Evolutionary conservation across 2,797 vertebrate genomes (phyloP), one percentile per base, ranked within the genome.

Genomic region (Argya squamiceps): DNA sequence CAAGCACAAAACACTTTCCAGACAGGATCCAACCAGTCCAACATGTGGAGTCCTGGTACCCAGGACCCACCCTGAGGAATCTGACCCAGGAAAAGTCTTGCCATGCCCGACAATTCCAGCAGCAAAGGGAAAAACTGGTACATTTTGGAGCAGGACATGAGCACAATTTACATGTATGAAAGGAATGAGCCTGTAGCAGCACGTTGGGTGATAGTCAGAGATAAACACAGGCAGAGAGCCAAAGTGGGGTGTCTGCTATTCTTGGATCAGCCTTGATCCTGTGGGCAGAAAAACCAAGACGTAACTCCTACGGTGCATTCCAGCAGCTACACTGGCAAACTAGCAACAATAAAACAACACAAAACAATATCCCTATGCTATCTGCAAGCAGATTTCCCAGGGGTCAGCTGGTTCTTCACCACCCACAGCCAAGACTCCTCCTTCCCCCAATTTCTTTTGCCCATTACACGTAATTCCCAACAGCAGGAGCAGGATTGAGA

Each of bases 101-200:
- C 58, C 58, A 15, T 4, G 15, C 34, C 47, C 0, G 0, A 49
- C 56, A 70, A 47, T 15, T 77, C 43, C 73, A 60, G 39, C 78
- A 70, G 84, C 49, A 65, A 74, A 71, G 47, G 32, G 22, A 46
- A 67, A 64, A 49, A 2, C 21, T 2, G 24, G 43, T 7, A 3
- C 17, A 1, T 43, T 94, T 8, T 65, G 46, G 83, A 90, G 74
- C 46, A 53, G 60, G 69, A 56, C 21, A 13, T 0, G 7, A 46
- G 69, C 47, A 43, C 77, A 79, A 82, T 82, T 37, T 11, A 26
- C 13, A 17, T 1, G 29, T 67, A 30, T 17, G 27, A 67, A 65
- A 58, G 80, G 30, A 75, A 63, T 2, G 55, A 82, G 78, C 85
- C 86, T 92, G 83, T 53, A 55, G 15, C 34, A 78, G 88, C 93